Conservation (phyloP, 2,797 vertebrate genomes). For the Melanotaenia trifasciata region DNA sequence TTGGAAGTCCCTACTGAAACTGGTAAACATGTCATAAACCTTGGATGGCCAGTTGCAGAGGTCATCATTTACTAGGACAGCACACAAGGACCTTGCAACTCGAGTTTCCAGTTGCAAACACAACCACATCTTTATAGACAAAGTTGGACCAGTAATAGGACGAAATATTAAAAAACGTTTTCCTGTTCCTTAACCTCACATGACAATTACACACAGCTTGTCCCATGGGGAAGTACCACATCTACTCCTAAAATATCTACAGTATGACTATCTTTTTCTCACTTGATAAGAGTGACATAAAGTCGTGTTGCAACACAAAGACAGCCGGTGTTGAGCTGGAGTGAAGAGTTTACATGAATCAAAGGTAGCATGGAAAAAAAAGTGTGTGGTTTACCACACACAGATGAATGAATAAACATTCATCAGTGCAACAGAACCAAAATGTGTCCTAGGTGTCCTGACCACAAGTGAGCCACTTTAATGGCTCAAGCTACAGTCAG, state of each 20-base stretch:
- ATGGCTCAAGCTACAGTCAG: background rate
- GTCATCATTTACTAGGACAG: background rate
- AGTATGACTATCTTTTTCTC: slow-evolving; percentile 18
- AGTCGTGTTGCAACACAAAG: slow-evolving; percentile 9
- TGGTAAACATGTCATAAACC: background rate
- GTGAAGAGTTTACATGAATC: background rate
- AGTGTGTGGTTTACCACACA: slow-evolving; percentile 8
- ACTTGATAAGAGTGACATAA: slow-evolving; percentile 15
- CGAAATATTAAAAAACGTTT: background rate
- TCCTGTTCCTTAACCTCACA: slow-evolving; percentile 8
- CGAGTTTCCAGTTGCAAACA: background rate
- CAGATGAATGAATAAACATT: slow-evolving; percentile 20
- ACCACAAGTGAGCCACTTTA: background rate
- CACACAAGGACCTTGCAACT: background rate
- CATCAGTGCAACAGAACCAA: slow-evolving; percentile 2
- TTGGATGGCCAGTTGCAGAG: background rate
- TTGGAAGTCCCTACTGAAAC: background rate
- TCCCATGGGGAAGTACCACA: slow-evolving; percentile 25
- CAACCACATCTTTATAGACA: background rate
- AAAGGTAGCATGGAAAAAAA: slow-evolving; percentile 27
- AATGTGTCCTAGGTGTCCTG: background rate
- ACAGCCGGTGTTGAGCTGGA: slow-evolving; percentile 10
- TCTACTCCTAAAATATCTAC: slow-evolving; percentile 10
- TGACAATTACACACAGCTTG: slow-evolving; percentile 10
- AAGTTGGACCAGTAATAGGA: background rate